phyloP scores from a whole-genome alignment of 30 jellyfish, hydroid and myxozoan genomes.

The Hydractinia symbiolongicarpus region DNA sequence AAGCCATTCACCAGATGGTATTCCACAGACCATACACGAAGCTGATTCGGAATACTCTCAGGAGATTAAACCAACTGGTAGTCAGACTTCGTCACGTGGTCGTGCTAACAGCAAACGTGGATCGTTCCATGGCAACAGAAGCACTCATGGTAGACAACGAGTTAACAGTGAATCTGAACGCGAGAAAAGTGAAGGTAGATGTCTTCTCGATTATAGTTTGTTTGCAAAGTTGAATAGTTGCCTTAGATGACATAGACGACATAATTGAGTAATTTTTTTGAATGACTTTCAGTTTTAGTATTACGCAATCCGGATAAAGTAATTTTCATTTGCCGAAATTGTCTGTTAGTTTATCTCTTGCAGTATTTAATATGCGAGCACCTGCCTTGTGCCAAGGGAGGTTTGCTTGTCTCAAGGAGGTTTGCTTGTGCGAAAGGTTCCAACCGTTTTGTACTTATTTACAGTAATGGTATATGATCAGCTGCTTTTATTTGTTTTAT shows the following conservation, averaged over 20 bases:
- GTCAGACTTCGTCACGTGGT: constrained; percentile 54
- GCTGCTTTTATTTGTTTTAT: not conserved
- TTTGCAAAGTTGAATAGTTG: not conserved
- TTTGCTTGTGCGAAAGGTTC: not conserved
- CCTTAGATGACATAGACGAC: not conserved
- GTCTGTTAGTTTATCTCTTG: too few species aligned
- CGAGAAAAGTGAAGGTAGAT: constrained; percentile 28
- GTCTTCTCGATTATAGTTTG: not conserved
- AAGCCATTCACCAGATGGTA: constrained; percentile 73
- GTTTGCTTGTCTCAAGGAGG: not conserved
- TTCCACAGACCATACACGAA: constrained; percentile 83
- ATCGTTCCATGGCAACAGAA: constrained; percentile 33
- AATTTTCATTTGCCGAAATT: too few species aligned
- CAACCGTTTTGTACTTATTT: not conserved
- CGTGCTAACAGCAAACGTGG: constrained; percentile 76
- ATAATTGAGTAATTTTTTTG: not conserved
- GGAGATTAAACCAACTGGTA: constrained; percentile 36
- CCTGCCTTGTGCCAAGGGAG: too few species aligned
- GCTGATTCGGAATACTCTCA: constrained; percentile 65
- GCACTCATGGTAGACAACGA: constrained; percentile 29
- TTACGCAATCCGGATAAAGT: not conserved
- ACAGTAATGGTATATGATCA: not conserved
- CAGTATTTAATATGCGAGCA: too few species aligned
- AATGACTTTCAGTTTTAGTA: not conserved
- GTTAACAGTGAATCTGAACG: constrained; percentile 36